Base-by-base conservation (phyloP, 2,113 vertebrate species). In the Heterocephalus glaber region DNA sequence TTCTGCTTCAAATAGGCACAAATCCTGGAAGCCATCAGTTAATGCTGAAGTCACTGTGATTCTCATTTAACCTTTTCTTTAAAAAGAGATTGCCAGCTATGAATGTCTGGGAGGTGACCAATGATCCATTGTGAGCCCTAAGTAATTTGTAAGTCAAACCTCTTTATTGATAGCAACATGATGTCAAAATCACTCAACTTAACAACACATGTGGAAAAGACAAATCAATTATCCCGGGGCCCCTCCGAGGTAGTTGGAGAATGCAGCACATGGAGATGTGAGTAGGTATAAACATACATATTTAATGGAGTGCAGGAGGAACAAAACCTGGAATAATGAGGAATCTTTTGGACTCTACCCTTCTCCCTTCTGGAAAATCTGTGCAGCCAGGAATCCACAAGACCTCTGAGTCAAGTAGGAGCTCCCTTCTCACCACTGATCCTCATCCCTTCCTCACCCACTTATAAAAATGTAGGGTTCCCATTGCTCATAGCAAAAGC, bases 171-270 rank as follows among this genome's bases (percentile, higher is more conserved):
- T 97, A 90, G 88, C 95, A 90, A 52, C 30, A 70, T 76, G 88
- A 95, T 97, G 95, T 97, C 95, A 96, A 98, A 98, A 97, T 96
- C 95, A 89, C 66, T 96, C 68, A 86, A 76, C 38, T 65, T 41
- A 96, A 91, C 83, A 96, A 28, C 22, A 2, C 5, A 90, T 83
- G 81, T 83, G 96, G 94, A 98, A 82, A 60, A 92, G 98, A 97
- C 96, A 97, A 96, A 95, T 97, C 96, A 97, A 2, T 96, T 94
- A 96, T 84, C 52, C 77, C 96, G 80, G 70, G 94, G 95, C 89
- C 95, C 96, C 97, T 97, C 86, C 56, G 74, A 98, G 96, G 97
- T 91, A 92, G 83, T 86, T 95, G 93, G 97, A 94, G 96, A 97
- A 97, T n/a, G 97, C 11, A 83, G 8, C 79, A 41, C 26, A 20